phyloP scores from a whole-genome alignment of 1,140 invertebrate species.

The Pachyrhynchus sulphureomaculatus region DNA sequence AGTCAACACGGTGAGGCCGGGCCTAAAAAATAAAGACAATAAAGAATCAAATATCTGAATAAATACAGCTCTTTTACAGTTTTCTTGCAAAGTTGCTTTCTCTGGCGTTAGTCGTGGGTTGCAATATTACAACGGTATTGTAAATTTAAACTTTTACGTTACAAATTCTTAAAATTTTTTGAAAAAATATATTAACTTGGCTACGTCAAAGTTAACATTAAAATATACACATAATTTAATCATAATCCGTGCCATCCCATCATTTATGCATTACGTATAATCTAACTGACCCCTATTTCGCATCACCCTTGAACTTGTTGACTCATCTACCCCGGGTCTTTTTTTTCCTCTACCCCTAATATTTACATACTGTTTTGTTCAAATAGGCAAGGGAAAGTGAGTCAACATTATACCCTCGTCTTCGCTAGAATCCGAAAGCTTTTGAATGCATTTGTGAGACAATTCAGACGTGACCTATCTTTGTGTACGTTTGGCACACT shows the following conservation, averaged over 20 bases:
- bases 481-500: too few species aligned
- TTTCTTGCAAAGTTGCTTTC: too few species aligned
- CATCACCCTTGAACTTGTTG: constrained; percentile 21
- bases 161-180: not conserved
- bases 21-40: constrained; percentile 7
- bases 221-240: too few species aligned
- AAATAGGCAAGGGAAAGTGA: constrained; percentile 40
- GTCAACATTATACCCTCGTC: constrained; percentile 42
- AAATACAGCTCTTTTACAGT: too few species aligned
- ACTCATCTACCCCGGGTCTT: constrained; percentile 32
- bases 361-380: constrained; percentile 51
- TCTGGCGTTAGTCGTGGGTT: too few species aligned
- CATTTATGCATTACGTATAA: too few species aligned
- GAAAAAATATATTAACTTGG: not conserved
- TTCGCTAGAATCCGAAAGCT: too few species aligned
- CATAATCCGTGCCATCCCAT: too few species aligned
- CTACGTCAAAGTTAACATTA: too few species aligned
- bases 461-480: too few species aligned
- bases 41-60: not conserved
- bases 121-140: not conserved
- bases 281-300: constrained; percentile 2
- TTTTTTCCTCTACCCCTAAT: constrained; percentile 18
- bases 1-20: constrained; percentile 42
- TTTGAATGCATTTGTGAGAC: too few species aligned
- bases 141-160: not conserved